A percentile compares a stretch with the other conserved stretches of the same genome.
Evolutionary conservation across 1,140 invertebrate genomes (phyloP).

Genomic region (Coenobita brevimanus): DNA sequence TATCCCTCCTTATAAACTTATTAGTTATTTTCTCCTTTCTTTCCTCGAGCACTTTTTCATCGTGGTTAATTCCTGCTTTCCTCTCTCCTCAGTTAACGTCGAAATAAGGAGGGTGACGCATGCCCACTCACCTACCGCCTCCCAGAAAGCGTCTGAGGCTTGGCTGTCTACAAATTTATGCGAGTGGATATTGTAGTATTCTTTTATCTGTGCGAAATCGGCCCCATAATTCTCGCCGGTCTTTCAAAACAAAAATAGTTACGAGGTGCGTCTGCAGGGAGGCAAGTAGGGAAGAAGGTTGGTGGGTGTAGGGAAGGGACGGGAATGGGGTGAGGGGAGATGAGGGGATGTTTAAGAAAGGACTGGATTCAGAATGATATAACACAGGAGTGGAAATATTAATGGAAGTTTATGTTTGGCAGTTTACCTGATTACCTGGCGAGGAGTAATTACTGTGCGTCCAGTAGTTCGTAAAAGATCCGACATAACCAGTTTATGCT

Average conservation of each 20-base stretch:
- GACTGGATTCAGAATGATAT: neutral
- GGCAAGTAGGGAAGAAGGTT: neutral
- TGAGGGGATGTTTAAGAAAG: neutral
- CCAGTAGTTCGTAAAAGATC: no score
- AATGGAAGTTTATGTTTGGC: no score
- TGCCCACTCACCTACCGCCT: constrained; percentile 9
- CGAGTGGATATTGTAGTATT: constrained; percentile 16
- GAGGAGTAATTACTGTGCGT: neutral
- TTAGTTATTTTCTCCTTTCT: no score
- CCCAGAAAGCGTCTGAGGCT: neutral
- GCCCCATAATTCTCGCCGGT: neutral
- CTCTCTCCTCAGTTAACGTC: no score
- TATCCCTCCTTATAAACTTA: no score
- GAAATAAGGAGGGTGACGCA: constrained; percentile 3
- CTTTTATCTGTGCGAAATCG: constrained; percentile 32
- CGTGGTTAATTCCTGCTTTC: no score
- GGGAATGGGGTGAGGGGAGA: neutral
- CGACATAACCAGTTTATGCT: no score
- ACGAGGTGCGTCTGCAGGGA: neutral
- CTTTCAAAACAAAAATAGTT: constrained; percentile 1
- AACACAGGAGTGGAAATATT: neutral
- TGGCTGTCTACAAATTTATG: neutral
- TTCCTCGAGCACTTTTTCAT: no score
- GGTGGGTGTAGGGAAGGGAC: neutral
- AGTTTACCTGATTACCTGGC: no score